These are phyloP conservation scores for Hirtodrosophila cameraria DNA, from an alignment of 2,888 invertebrate genomes.

Conservation along the genomic window DNA sequence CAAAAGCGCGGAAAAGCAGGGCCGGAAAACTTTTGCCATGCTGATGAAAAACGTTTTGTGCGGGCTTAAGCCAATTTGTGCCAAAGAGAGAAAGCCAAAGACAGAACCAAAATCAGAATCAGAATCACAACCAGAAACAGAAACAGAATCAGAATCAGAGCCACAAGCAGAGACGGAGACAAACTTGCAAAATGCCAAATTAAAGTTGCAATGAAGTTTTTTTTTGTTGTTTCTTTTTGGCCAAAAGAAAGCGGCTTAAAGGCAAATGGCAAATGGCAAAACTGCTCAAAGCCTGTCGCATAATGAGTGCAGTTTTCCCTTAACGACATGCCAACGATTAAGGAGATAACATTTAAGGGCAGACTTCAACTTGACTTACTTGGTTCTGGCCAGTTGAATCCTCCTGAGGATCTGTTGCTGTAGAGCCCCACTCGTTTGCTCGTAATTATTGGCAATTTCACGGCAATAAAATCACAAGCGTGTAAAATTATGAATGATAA, in stretches of 20 bases:
- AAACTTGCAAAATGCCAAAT: slow-evolving; percentile 53
- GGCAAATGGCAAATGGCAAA: slow-evolving; percentile 40
- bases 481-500: slow-evolving; percentile 78
- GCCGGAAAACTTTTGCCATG: slow-evolving; percentile 62
- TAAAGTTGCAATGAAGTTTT: slow-evolving; percentile 61
- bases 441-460: slow-evolving; percentile 81
- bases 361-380: background rate
- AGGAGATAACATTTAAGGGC: slow-evolving; percentile 20
- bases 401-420: slow-evolving; percentile 5
- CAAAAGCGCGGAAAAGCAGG: slow-evolving; percentile 69
- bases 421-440: slow-evolving; percentile 41
- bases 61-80: slow-evolving; percentile 76
- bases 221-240: background rate
- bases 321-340: slow-evolving; percentile 6
- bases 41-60: slow-evolving; percentile 69
- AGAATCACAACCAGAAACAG: slow-evolving; percentile 18
- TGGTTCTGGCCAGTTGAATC: background rate
- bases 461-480: slow-evolving; percentile 81
- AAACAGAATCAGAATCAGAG: slow-evolving; percentile 10
- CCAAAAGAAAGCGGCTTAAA: slow-evolving; percentile 45
- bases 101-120: slow-evolving; percentile 31
- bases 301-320: slow-evolving; percentile 49
- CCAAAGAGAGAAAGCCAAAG: slow-evolving; percentile 50
- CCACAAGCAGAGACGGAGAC: slow-evolving; percentile 21
- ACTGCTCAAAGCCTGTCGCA: slow-evolving; percentile 32